Base-by-base conservation (phyloP, 2,113 vertebrate genomes). In the Rhinopomastus cyanomelas region DNA sequence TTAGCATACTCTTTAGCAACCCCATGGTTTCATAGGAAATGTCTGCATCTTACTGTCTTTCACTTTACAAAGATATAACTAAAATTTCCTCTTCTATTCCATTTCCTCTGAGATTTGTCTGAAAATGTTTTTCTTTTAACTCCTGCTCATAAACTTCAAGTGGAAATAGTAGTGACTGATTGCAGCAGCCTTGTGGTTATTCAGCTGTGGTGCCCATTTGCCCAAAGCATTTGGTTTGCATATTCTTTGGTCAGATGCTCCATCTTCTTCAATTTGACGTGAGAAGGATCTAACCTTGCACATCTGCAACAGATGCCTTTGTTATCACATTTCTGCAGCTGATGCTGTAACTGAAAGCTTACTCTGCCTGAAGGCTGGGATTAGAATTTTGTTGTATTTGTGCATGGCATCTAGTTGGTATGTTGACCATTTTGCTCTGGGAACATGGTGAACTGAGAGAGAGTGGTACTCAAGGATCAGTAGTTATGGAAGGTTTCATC, bases 261-360 rank as follows among this genome's bases (percentile, higher is more conserved):
- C 27, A 51, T 34, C 42, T 88, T 67, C n/a, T 59, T 68, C 60
- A 85, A 1, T 34, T 36, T 77, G 16, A n/a, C 64, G 53, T 29
- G 37, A 71, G 19, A 85, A 73, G 56, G 11, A 66, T 49, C 68
- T 42, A 89, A 87, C 67, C 49, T 88, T 81, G 37, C 34, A 42
- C 62, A 34, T 60, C 36, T 42, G 44, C n/a, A 79, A 74, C 52
- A 74, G 57, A 84, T 86, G 39, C 39, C 66, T 37, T 37, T 51
- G 13, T 68, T 69, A 72, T 8, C 29, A 62, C 7, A 52, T 49
- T 85, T 74, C 79, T 80, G 66, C 53, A 59, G 42, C 55, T 67
- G 67, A 88, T n/a, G 55, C 15, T 55, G 5, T 60, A 97, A 93
- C 69, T 81, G 67, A 94, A 92, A 95, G 37, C 26, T 49, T 66